A percentile compares a stretch with the other conserved stretches of the same genome.
These are phyloP conservation scores for Lysiphlebus fabarum DNA, from an alignment of 1,140 invertebrate species.

Conservation along the genomic window DNA sequence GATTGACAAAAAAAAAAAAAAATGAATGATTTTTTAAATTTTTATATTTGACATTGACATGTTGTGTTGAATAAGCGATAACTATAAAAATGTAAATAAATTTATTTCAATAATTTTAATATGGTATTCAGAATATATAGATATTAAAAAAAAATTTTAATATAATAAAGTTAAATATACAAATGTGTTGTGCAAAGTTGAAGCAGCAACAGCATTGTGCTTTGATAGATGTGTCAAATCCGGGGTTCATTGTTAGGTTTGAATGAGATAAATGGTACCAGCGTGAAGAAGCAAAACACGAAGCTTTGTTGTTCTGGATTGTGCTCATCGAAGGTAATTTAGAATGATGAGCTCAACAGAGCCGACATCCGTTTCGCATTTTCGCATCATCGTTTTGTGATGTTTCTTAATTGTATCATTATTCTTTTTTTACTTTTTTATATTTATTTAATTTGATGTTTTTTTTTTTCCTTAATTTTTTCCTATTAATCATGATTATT, in stretches of 20 bases:
- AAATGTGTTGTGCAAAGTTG: slow-evolving; percentile 29
- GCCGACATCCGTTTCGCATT: slow-evolving; percentile 21
- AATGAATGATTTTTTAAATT: neutral
- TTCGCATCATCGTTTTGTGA: slow-evolving; percentile 15
- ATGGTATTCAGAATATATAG: too few species aligned
- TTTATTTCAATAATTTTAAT: too few species aligned
- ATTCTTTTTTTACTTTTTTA: neutral
- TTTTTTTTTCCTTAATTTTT: neutral
- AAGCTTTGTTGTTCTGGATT: slow-evolving; percentile 50
- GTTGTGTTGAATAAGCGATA: too few species aligned
- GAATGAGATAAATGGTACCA: slow-evolving; percentile 56
- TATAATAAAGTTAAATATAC: slow-evolving; percentile 34
- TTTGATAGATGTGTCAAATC: slow-evolving; percentile 61
- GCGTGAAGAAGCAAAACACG: slow-evolving; percentile 59
- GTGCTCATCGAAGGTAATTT: slow-evolving; percentile 53
- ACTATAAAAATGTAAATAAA: too few species aligned
- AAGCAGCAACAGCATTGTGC: slow-evolving; percentile 42
- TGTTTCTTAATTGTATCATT: neutral
- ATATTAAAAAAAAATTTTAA: neutral
- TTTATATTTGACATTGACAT: too few species aligned
- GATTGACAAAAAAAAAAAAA: neutral
- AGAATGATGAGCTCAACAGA: slow-evolving; percentile 28
- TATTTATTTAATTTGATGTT: neutral
- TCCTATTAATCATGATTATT: neutral
- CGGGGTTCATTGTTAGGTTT: slow-evolving; percentile 52